Evolutionary conservation across 2,888 invertebrate species (phyloP).

Genomic region (Agrochola lota): DNA sequence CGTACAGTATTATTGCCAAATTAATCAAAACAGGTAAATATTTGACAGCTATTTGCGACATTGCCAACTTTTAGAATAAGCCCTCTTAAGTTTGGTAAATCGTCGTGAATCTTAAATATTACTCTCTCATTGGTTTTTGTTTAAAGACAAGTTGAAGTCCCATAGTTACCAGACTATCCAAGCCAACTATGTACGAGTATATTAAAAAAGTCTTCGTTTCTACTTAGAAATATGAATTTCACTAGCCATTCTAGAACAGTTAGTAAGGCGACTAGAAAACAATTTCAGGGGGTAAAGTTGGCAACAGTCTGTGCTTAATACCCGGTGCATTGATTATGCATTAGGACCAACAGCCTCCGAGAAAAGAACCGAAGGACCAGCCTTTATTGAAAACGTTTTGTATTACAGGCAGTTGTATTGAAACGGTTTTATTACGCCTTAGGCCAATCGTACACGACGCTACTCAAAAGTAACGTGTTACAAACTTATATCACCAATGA

Average conservation of each 20-base stretch:
- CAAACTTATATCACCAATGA: background rate
- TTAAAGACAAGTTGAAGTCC: no score
- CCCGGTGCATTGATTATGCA: constrained; percentile 70
- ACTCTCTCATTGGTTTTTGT: no score
- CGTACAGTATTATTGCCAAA: no score
- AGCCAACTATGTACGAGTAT: background rate
- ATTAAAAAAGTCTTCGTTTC: background rate
- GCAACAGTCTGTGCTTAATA: constrained; percentile 61
- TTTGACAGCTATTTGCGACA: no score
- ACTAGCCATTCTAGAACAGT: constrained; percentile 18
- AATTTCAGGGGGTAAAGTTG: constrained; percentile 59
- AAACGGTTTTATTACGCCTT: constrained; percentile 43
- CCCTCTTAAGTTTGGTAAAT: background rate
- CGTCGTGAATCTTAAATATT: background rate
- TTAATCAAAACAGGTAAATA: no score
- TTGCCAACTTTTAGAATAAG: no score
- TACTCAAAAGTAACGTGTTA: background rate
- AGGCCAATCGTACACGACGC: background rate
- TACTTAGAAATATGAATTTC: background rate
- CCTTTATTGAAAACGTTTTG: constrained; percentile 55
- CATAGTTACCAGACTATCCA: background rate
- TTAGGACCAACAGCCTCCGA: constrained; percentile 49
- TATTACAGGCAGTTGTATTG: constrained; percentile 30
- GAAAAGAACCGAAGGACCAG: constrained; percentile 34
- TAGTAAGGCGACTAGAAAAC: constrained; percentile 48